These are phyloP conservation scores for Epinotia bilunana DNA, from an alignment of 2,888 invertebrate genomes.

Conservation along the genomic window DNA sequence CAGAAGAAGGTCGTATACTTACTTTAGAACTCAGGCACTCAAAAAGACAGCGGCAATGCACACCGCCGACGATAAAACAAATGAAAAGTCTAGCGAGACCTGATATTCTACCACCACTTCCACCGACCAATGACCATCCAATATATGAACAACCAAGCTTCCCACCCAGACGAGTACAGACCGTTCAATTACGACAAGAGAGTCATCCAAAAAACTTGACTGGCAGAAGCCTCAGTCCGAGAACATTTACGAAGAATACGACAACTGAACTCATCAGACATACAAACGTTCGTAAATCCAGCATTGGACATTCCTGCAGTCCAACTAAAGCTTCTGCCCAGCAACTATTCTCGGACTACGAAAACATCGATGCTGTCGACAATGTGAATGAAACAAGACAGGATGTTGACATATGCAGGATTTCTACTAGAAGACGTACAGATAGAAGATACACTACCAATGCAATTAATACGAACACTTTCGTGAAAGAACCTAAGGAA, in stretches of 20 bases:
- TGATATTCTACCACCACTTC: conserved; percentile 87
- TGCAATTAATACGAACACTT: conserved; percentile 72
- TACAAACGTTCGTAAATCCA: conserved; percentile 60
- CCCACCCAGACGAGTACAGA: conserved; percentile 82
- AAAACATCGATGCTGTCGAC: conserved; percentile 63
- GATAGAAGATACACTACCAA: conserved; percentile 52
- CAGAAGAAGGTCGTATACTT: conserved; percentile 86
- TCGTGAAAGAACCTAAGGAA: conserved; percentile 66
- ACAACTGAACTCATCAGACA: conserved; percentile 59
- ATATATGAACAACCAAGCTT: conserved; percentile 85
- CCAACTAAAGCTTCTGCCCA: conserved; percentile 81
- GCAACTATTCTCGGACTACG: conserved; percentile 81
- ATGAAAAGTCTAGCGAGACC: conserved; percentile 84
- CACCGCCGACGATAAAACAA: conserved; percentile 79
- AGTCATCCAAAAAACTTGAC: conserved; percentile 87
- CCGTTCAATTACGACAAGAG: conserved; percentile 64
- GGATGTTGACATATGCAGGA: conserved; percentile 59
- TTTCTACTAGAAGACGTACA: conserved; percentile 59
- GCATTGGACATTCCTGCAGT: conserved; percentile 67
- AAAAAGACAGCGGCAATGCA: conserved; percentile 87
- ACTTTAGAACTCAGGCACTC: conserved; percentile 90
- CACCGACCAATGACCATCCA: conserved; percentile 79
- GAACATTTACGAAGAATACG: conserved; percentile 65
- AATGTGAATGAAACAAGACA: conserved; percentile 49
- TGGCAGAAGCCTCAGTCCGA: conserved; percentile 86